Base-by-base conservation (phyloP, 1,140 invertebrate species). In the Polypedilum vanderplanki region DNA sequence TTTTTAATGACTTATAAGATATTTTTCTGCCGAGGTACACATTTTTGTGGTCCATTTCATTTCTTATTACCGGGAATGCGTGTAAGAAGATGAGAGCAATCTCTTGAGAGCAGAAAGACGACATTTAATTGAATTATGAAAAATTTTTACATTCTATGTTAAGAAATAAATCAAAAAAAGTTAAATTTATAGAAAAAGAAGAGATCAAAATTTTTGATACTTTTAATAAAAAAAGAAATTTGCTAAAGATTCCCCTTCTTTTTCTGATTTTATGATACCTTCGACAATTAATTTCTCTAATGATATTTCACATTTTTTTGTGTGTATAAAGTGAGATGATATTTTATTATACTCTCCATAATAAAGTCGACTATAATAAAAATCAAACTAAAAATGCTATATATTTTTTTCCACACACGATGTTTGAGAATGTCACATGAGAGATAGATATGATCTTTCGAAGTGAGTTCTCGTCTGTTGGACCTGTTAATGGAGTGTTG, bases 281-380 rank as follows among this genome's bases (percentile, higher is more conserved):
- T 57, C 12, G 65, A 70, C 65, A 70, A 70, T 70, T 70, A 70
- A 70, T 70, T 70, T 20, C 10, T 18, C 20, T 70, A 70, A 70
- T 70, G 65, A 70, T 18, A 22, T 22, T 18, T 70, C 65, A 20
- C 17, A 20, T 70, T 70, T 7, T 15, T 9, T 15, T 57, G n/a
- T 15, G 46, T 57, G 5, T 33, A 33, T 57, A 17, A 17, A 57
- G 46, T 17, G 46, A 57, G 46, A 12, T 57, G 46, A 57, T 57
- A 17, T 17, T 70, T 70, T 57, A 57, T 57, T 57, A 57, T 57
- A n/a, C n/a, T 15, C 46, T 57, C 46, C 46, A 57, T 57, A 57
- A 57, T 57, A 12, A 57, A 57, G 10, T n/a, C 10, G 12, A 57
- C 12, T n/a, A 12, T 57, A 57, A 57, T 57, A 57, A 57, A 57